Evolutionary conservation across 2,113 vertebrate genomes (phyloP).

Genomic region (Jaculus jaculus): DNA sequence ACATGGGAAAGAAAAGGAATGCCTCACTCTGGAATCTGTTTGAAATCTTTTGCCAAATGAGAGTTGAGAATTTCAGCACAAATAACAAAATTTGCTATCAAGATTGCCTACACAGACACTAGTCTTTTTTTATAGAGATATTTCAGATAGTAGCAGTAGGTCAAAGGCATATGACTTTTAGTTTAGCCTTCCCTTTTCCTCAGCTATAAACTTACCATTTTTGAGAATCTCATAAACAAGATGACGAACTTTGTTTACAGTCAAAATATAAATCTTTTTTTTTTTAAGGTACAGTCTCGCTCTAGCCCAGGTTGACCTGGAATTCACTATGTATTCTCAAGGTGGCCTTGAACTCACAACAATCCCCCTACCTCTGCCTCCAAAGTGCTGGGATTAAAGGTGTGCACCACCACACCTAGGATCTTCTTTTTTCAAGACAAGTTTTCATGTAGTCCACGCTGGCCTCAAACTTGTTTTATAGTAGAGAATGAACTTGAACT

Average conservation of each 20-base stretch:
- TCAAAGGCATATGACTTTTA: background rate
- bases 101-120: background rate
- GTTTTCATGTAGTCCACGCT: too few relatives aligned
- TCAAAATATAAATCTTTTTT: background rate
- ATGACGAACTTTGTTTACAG: background rate
- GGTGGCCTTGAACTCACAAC: too few relatives aligned
- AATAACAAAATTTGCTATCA: background rate
- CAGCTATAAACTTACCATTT: background rate
- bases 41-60: background rate
- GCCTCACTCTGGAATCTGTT: background rate
- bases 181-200: background rate
- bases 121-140: background rate
- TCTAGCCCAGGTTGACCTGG: too few relatives aligned
- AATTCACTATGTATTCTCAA: too few relatives aligned
- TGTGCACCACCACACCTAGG: too few relatives aligned
- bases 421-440: too few relatives aligned
- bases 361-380: too few relatives aligned
- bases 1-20: background rate
- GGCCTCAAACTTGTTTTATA: too few relatives aligned
- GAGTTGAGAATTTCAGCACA: background rate
- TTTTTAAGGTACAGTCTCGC: too few relatives aligned
- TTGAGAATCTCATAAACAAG: background rate
- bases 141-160: background rate
- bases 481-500: too few relatives aligned
- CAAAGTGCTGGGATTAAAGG: too few relatives aligned